Conservation (phyloP, 2,888 invertebrate species). For the Drosophila helvetica region DNA sequence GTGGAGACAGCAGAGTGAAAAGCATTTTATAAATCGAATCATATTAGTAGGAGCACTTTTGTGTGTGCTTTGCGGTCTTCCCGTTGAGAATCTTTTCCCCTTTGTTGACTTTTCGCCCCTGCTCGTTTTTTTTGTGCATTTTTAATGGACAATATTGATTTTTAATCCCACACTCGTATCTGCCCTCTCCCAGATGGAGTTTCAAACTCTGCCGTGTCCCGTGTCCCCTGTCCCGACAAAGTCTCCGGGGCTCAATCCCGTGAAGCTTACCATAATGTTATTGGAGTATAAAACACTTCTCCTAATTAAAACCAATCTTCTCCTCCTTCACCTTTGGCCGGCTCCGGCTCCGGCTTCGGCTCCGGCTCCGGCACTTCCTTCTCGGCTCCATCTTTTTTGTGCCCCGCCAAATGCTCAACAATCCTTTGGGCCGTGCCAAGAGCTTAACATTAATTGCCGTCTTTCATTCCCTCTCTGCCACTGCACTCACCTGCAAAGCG, state of each 20-base stretch:
- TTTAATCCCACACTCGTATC: constrained; percentile 3
- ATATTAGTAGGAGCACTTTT: constrained; percentile 4
- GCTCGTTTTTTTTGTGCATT: constrained; percentile 4
- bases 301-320: constrained; percentile 61
- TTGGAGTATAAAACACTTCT: constrained; percentile 60
- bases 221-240: not conserved
- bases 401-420: constrained; percentile 52
- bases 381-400: constrained; percentile 7
- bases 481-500: constrained; percentile 43
- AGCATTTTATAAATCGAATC: not conserved
- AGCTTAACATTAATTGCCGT: constrained; percentile 72
- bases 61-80: not conserved
- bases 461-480: constrained; percentile 53
- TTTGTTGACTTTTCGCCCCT: constrained; percentile 1
- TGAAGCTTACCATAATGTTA: constrained; percentile 49
- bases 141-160: constrained; percentile 27
- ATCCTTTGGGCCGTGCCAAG: constrained; percentile 57
- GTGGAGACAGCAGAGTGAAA: constrained; percentile 23
- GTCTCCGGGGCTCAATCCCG: constrained; percentile 28
- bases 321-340: constrained; percentile 6
- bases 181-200: not conserved
- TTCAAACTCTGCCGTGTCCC: constrained; percentile 7
- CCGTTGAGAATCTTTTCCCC: not conserved
- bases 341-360: constrained; percentile 37
- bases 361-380: constrained; percentile 36